Base-by-base conservation (phyloP, 2,113 vertebrate genomes). In the Eidolon helvum region DNA sequence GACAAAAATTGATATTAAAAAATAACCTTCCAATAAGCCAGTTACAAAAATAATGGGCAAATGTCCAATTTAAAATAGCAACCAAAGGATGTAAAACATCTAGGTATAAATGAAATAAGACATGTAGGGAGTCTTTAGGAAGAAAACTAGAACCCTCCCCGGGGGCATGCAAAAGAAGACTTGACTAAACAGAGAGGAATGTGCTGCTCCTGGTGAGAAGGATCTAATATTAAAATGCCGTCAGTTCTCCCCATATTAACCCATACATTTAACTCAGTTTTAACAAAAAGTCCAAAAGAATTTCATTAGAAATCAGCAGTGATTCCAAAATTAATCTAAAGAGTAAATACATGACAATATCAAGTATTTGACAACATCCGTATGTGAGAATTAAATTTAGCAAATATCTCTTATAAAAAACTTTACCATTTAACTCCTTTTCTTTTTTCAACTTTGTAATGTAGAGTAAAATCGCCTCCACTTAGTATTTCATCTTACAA, bases 1-100 rank as follows among this genome's bases (percentile, higher is more conserved):
- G 78, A 79, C 78, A 87, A 94, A 87, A 87, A 71, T 77, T 35
- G 57, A 38, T 71, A 78, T 83, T 66, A 15, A 71, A 96, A 94
- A 77, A 82, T 45, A 61, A 38, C 15, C 75, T 90, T 90, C 19
- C 40, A n/a, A n/a, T 90, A 55, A 68, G n/a, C 50, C 77, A 71
- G 45, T 59, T 92, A 43, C 38, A 89, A 72, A 92, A 57, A 45
- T 8, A 61, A 28, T 77, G 35, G 57, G 50, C 79, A 78, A 90
- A 93, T 22, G 15, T 57, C 14, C 53, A 71, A 24, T 53, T 89
- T 43, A 78, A 77, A 92, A 69, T 7, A 87, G 22, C 45, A 61
- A 45, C 48, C 15, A 26, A 63, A 84, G 11, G 72, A 10, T 48
- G 28, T 55, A 28, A 48, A 77, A 79, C n/a, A 35, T 55, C 63